Base-by-base conservation (phyloP, 2,797 vertebrate genomes). In the Geranospiza caerulescens region DNA sequence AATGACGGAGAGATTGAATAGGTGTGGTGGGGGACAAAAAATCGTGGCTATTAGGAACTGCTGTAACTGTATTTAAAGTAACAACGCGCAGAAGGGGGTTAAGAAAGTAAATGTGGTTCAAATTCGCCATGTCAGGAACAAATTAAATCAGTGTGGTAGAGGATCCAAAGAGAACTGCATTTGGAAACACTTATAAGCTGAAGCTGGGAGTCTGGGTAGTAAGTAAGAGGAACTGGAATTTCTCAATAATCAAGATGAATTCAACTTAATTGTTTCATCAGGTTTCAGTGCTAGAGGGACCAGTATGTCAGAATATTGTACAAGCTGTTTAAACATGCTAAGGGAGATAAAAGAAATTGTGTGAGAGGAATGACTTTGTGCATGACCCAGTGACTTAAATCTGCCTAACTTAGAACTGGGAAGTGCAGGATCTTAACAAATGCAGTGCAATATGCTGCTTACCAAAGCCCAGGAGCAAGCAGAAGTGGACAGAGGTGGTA, bases 81-180 rank as follows among this genome's bases (percentile, higher is more conserved):
- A 90, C 19, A 82, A 52, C 15, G 33, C 0, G 2, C n/a, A 64
- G 36, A 90, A 81, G 20, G 31, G 10, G 31, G 13, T 60, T 91
- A 78, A 80, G 71, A 72, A 87, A 88, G 71, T 80, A 95, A 95
- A 91, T 70, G 50, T 78, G 52, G 56, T 92, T 97, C 64, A 81
- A 81, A 92, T 78, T 81, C 4, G 1, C 48, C 45, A 48, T 72
- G 83, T 68, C 78, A 96, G 56, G 62, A 93, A 31, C 56, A 91
- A 92, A 96, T 89, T 92, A 90, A 94, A 79, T 72, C 68, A 48
- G 15, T 1, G 1, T 86, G 75, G 58, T 81, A 83, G 55, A 82
- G 22, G 25, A 85, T 89, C 52, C 74, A 82, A 87, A 70, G 36
- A 71, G 59, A 94, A 94, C 73, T 29, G 40, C 45, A 58, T 87